A percentile compares a stretch with the other conserved stretches of the same genome.
Conservation (phyloP, 2,888 invertebrate genomes). For the Pyrrhia umbra region DNA sequence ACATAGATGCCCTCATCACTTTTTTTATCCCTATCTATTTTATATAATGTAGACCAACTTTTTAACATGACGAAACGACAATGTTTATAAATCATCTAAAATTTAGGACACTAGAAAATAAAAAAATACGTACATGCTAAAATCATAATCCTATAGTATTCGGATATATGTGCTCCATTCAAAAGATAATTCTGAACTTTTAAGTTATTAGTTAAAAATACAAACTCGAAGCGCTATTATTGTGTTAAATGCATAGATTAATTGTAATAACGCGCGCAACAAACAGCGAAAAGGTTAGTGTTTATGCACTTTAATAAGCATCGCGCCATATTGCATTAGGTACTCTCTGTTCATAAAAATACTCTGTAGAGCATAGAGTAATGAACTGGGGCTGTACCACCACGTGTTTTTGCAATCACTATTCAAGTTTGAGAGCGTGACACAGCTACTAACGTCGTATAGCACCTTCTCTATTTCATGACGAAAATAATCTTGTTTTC, state of each 20-base stretch:
- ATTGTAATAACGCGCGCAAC: background rate
- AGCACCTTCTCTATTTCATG: too few relatives aligned
- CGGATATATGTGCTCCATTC: too few relatives aligned
- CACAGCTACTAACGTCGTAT: too few relatives aligned
- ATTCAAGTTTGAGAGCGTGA: too few relatives aligned
- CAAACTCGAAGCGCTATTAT: too few relatives aligned
- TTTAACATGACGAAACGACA: background rate
- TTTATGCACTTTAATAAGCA: conserved; percentile 14
- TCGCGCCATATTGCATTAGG: background rate
- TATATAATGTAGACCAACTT: background rate
- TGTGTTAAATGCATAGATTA: too few relatives aligned
- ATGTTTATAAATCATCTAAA: background rate
- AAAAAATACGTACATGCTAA: too few relatives aligned
- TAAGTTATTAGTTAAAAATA: background rate
- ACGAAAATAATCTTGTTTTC: too few relatives aligned
- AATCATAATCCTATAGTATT: too few relatives aligned
- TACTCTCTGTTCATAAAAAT: conserved; percentile 14
- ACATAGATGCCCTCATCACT: background rate
- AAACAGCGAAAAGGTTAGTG: background rate
- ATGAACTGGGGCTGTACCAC: background rate
- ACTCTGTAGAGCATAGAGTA: conserved; percentile 6
- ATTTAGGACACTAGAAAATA: background rate
- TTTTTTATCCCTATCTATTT: background rate
- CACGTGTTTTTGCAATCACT: too few relatives aligned
- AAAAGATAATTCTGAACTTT: too few relatives aligned